Conservation (phyloP, 2,113 vertebrate genomes). For the Strix aluco region DNA sequence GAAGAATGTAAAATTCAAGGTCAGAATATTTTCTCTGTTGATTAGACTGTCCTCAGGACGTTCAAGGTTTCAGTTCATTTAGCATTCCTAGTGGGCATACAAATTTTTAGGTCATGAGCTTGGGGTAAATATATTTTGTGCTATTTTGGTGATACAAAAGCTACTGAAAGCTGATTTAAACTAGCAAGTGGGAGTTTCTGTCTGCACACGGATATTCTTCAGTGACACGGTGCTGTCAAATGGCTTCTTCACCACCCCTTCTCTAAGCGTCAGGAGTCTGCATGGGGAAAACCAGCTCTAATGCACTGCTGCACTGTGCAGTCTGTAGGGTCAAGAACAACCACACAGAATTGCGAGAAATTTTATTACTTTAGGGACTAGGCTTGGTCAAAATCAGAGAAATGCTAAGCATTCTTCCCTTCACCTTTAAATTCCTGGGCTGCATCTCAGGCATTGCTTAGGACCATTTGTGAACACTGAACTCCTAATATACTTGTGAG, state of each 20-base stretch:
- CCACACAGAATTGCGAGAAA: fast-evolving
- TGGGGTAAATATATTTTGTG: neutral
- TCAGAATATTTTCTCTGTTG: neutral
- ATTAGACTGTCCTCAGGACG: neutral
- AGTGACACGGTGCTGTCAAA: neutral
- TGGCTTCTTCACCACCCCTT: neutral
- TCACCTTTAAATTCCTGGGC: neutral
- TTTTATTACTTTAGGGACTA: neutral
- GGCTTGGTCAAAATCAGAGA: neutral
- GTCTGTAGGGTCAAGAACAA: neutral
- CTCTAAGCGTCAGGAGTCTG: neutral
- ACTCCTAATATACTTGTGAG: neutral
- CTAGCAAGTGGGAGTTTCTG: neutral
- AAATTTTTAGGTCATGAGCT: neutral
- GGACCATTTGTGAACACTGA: neutral
- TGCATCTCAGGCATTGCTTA: neutral
- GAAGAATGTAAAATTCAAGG: neutral
- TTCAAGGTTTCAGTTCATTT: neutral
- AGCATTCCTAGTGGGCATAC: neutral
- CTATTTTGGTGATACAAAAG: neutral
- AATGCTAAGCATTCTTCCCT: neutral
- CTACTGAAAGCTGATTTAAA: neutral
- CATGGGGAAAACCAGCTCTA: neutral
- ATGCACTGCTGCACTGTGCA: neutral
- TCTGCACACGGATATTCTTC: neutral